Base-by-base conservation (phyloP, 2,113 vertebrate genomes). In the Benthochromis sp. region DNA sequence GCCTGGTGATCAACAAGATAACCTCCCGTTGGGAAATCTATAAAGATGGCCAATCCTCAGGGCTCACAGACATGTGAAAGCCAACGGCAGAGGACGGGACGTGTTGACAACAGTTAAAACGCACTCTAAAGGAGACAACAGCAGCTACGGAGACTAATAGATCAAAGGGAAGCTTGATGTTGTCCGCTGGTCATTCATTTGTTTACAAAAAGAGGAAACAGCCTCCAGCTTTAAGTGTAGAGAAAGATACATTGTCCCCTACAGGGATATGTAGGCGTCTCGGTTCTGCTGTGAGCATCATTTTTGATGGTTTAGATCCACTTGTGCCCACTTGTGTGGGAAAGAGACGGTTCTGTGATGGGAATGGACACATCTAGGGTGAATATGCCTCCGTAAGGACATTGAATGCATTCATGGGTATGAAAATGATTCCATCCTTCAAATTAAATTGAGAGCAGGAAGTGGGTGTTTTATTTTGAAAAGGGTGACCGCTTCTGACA, bases 1-100 rank as follows among this genome's bases (percentile, higher is more conserved):
- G 76, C 54, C 89, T 36, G 53, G 55, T 89, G 91, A 94, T 93
- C 90, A 86, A 86, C 87, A 90, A 93, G 87, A 96, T 95, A 93
- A 93, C 82, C 89, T 83, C 89, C 83, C 27, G 61, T 90, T 93
- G 89, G 89, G 90, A 95, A 88, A 93, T 93, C 90, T 86, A 93
- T 93, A 90, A 89, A 92, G 85, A 38, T 47, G 34, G 57, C 69
- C 31, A 79, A 38, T 89, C 54, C 73, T 88, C 57, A 27, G 82
- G 78, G 73, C 59, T 82, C 73, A 7, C 80, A 71, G 82, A 54
- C 52, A 36, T 47, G 54, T 24, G 55, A 40, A 59, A 83, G 82
- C 79, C 6, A 36, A 52, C 11, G 3, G 79, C 84, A 16, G 71
- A 73, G 59, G 81, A 63, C 50, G 38, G 50, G 78, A 57, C 6